Conservation (phyloP, 2,797 vertebrate genomes). For the Austrolebias charrua region DNA sequence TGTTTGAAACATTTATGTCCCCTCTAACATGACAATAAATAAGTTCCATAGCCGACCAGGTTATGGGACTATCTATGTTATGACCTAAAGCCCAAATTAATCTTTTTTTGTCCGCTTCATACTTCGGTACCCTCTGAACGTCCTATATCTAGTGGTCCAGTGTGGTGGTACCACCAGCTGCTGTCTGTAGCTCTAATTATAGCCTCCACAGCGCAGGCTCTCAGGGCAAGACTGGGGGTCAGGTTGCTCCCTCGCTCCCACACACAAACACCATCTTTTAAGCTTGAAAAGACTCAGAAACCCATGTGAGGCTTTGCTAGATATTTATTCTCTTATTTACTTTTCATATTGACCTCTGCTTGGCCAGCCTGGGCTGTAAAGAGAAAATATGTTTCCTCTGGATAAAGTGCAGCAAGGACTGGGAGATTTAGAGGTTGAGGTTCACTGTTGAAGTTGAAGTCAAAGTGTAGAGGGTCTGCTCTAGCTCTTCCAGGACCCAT, state of each 20-base stretch:
- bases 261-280: constrained; percentile 20
- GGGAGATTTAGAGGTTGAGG: constrained; percentile 18
- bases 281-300: constrained; percentile 44
- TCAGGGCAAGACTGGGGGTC: constrained; percentile 66
- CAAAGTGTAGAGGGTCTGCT: neutral
- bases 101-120: neutral
- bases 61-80: too few relatives aligned
- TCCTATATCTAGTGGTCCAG: constrained; percentile 64
- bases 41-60: too few relatives aligned
- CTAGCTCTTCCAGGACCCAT: neutral
- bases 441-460: constrained; percentile 7
- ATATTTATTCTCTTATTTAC: constrained; percentile 59
- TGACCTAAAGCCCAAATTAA: neutral
- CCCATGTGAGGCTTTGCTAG: constrained; percentile 18
- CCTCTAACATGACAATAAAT: neutral
- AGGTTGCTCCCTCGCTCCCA: constrained; percentile 63
- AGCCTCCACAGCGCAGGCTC: constrained; percentile 62
- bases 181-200: constrained; percentile 73
- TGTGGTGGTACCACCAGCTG: constrained; percentile 68
- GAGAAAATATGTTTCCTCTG: constrained; percentile 19
- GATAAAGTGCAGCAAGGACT: constrained; percentile 8
- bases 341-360: constrained; percentile 36
- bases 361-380: constrained; percentile 19
- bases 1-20: neutral
- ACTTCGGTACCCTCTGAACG: constrained; percentile 29